Evolutionary conservation across 2,113 vertebrate species (phyloP).

Genomic region (Pachycephala philippinensis): DNA sequence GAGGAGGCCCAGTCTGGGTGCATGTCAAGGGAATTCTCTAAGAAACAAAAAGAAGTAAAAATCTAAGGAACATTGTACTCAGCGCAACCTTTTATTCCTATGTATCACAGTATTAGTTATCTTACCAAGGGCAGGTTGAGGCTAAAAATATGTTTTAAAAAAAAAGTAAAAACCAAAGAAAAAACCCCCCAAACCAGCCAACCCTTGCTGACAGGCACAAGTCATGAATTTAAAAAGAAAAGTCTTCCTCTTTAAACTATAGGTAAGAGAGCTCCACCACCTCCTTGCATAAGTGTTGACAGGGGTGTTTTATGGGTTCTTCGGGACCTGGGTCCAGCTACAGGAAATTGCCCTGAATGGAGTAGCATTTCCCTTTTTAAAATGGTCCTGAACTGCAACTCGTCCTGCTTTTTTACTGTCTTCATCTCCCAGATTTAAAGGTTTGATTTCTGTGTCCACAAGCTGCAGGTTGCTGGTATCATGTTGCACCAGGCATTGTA

Average conservation of each 20-base stretch:
- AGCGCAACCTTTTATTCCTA: background rate
- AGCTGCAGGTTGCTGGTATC: background rate
- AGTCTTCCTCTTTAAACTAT: background rate
- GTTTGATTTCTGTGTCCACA: background rate
- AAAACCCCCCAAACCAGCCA: fast-evolving
- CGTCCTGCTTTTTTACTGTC: background rate
- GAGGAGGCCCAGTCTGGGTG: background rate
- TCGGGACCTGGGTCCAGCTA: background rate
- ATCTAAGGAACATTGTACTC: background rate
- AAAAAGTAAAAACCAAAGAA: background rate
- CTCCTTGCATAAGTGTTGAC: background rate
- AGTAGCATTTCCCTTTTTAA: background rate
- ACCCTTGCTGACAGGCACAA: background rate
- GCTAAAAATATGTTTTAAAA: background rate
- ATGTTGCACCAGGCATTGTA: background rate
- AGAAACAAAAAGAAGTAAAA: background rate
- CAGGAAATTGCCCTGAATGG: background rate
- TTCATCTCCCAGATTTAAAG: background rate
- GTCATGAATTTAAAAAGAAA: background rate
- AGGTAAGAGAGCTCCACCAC: background rate
- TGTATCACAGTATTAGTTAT: background rate
- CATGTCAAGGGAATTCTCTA: background rate
- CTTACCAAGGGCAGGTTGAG: background rate
- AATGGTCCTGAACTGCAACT: background rate
- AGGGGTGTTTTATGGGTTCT: background rate